A percentile compares a stretch with the other conserved stretches of the same genome.
Conservation (phyloP, 2,113 vertebrate species). For the Monarcha castaneiventris region DNA sequence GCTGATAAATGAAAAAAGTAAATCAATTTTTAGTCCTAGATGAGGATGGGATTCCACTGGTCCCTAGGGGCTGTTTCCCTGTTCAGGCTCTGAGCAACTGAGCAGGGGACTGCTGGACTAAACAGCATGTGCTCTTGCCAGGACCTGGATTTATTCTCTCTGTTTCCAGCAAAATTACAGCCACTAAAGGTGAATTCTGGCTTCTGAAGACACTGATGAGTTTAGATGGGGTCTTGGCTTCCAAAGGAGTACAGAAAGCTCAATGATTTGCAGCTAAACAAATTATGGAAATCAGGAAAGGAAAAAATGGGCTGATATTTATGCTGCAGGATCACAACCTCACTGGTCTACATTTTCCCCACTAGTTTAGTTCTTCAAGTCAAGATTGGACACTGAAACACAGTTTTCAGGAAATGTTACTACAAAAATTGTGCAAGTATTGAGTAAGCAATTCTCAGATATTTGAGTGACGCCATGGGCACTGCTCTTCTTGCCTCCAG, state of each 20-base stretch:
- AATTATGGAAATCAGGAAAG: neutral
- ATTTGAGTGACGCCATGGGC: fast-evolving
- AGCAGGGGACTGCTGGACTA: neutral
- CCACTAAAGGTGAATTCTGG: neutral
- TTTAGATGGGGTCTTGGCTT: neutral
- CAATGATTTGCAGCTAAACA: neutral
- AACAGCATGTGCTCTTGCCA: neutral
- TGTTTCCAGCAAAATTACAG: neutral
- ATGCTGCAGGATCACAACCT: neutral
- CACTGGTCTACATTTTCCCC: neutral
- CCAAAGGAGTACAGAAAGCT: neutral
- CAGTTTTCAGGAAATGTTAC: neutral
- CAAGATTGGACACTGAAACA: neutral
- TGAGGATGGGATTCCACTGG: neutral
- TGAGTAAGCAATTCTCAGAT: neutral
- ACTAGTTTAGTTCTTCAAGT: neutral
- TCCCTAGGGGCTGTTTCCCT: neutral
- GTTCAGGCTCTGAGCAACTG: neutral
- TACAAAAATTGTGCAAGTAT: neutral
- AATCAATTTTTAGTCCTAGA: slow-evolving; percentile 21
- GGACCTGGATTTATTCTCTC: neutral
- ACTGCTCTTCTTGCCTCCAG: neutral
- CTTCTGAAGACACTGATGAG: neutral
- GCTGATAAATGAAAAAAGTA: slow-evolving; percentile 32
- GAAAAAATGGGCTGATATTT: neutral